Evolutionary conservation across 2,797 vertebrate genomes (phyloP), one percentile per base, ranked within the genome.

Genomic region (Acridotheres tristis): DNA sequence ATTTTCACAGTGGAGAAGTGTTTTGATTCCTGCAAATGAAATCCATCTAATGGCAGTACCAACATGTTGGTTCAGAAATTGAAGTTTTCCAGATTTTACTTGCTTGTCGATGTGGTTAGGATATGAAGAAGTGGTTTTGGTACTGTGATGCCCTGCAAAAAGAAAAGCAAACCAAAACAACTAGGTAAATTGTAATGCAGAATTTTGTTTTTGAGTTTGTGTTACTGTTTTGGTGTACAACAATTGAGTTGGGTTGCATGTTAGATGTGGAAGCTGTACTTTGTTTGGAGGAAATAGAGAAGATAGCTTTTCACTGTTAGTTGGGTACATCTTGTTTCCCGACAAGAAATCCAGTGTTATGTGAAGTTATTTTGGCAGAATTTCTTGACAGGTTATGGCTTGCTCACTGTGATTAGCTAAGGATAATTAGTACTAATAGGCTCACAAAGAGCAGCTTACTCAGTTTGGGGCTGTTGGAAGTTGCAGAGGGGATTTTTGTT

Each of bases 371-470:
- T 93, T 90, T 96, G 83, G 88, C 94, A 75, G 82, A 69, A n/a
- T 48, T 94, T 88, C 66, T 86, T 94, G 94, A 88, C 89, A 88
- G 69, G 91, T 93, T 91, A 62, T 78, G 76, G 79, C 91, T 88
- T 88, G 88, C 78, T 91, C 36, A 26, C 53, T 90, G 81, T 59
- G 69, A 93, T 94, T 95, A 95, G 85, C 91, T 91, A 91, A 81
- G 79, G 76, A 68, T 94, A 95, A 93, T 92, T 93, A 94, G 88
- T 65, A 84, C 82, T 94, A 95, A 95, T 89, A 81, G 79, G 79
- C 85, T 94, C 89, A 95, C 76, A 91, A 94, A 94, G 76, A 90
- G 69, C 76, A 72, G 58, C 53, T 65, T 87, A 72, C 55, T 91
- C 68, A 29, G 65, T 94, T 74, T 74, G 29, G 58, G 69, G 65